Base-by-base conservation (phyloP, 2,797 vertebrate genomes). In the Cygnus olor region DNA sequence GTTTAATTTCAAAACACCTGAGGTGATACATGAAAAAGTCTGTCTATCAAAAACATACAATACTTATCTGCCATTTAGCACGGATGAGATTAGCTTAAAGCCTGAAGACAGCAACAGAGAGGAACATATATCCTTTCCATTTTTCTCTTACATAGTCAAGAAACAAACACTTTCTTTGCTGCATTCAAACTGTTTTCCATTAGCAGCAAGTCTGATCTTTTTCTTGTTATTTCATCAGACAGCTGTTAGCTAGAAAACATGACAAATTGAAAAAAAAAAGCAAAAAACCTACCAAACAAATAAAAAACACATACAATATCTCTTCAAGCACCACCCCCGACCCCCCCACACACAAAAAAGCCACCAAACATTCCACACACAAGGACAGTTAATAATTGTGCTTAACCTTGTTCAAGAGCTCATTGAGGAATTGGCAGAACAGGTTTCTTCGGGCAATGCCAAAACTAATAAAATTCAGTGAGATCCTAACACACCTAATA, bases 71-170 rank as follows among this genome's bases (percentile, higher is more conserved):
- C 14, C 27, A 54, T 14, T 40, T 60, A 20, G 18, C 12, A 68
- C 2, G 65, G 44, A 66, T 4, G 2, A 83, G 30, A 71, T 74
- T 30, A 60, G 36, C 15, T 64, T 83, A 85, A 88, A 73, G 14
- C 36, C 79, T 71, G 9, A 9, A 83, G 9, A 66, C 1, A 3
- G 44, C 32, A 93, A 80, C 18, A 56, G 22, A 57, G 4, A 83
- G 16, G 10, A 87, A 71, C 16, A 77, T 0, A 0, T 80, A 68
- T 24, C 7, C 8, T 19, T 77, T 68, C 24, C 30, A 21, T 9
- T 74, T 74, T 79, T 49, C 20, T 47, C 15, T 56, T 44, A 14
- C 0, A 53, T 16, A 69, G 58, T 3, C 72, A 28, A 84, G 58
- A 44, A 90, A 70, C 10, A 89, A 49, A n/a, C 19, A 44, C 27